Base-by-base conservation (phyloP, 1,140 invertebrate genomes). In the Neodiprion pinetum region DNA sequence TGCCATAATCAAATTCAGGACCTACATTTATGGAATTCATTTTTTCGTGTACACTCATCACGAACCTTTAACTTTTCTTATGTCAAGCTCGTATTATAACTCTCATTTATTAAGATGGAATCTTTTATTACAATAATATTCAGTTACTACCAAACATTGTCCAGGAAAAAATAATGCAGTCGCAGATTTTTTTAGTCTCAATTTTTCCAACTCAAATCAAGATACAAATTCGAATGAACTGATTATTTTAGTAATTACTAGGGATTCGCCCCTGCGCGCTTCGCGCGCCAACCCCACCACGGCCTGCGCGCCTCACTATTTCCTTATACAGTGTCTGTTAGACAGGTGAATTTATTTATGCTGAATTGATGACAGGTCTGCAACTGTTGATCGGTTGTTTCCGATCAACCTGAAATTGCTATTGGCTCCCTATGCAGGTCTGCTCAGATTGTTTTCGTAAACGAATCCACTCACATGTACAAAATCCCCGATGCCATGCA, bases 41-140 rank as follows among this genome's bases (percentile, higher is more conserved):
- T 72, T 72, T 72, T 17, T 66, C 17, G 61, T 72, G 0, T 68
- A 14, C 14, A 72, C 72, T 17, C 1, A 72, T 67, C 49, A 72
- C 28, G 9, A 72, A 66, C 48, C n/a, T 10, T 23, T 72, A 17
- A 72, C 72, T 9, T 72, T 72, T 48, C 17, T 72, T 12, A 67
- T 66, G 11, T 68, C 11, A 17, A 66, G 1, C 9, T 11, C 48
- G 0, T 48, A 66, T 72, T 11, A 17, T 17, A 72, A 48, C 47
- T 14, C 49, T 11, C 12, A 65, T 9, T 11, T 67, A 12, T 12
- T 23, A 12, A 1, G 53, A 67, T 72, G 72, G 72, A 67, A 11
- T 7, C 17, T 72, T 1, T n/a, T 66, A 14, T 67, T 72, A 40
- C 72, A 72, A 67, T 9, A 72, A 21, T 72, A 17, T 67, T 21